Base-by-base conservation (phyloP, 2,797 vertebrate genomes). In the Erpetoichthys calabaricus region DNA sequence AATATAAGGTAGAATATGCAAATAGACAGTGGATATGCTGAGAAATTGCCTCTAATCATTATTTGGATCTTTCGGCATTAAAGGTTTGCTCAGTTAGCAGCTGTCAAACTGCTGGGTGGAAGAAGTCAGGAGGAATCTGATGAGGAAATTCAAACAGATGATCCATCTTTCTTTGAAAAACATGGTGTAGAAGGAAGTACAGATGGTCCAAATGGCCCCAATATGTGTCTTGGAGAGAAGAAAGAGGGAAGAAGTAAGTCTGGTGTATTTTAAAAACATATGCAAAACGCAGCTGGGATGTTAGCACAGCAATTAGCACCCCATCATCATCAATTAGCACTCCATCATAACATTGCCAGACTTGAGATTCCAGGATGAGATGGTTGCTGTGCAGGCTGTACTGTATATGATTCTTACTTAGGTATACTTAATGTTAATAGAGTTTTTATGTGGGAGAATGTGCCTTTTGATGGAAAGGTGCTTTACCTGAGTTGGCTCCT, bases 181-280 rank as follows among this genome's bases (percentile, higher is more conserved):
- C 83, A 80, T 4, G 71, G 75, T 47, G 79, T 84, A 56, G 83
- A 86, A 65, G 80, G 80, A 45, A 88, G 81, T 64, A 85, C 81
- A 4, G 84, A 86, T 55, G 64, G 63, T 59, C 76, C 64, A 57
- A 76, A 65, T 44, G 76, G 79, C 10, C 46, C 83, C 56, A 67
- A 45, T 44, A 63, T 75, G 59, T 72, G 63, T 65, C 58, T 75
- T 8, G 51, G 47, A 1, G 72, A 80, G 58, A 84, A 72, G 63
- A 75, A 57, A 45, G 62, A 77, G 0, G 75, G 79, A 47, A 77
- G 83, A 56, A 66, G 86, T 88, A 72, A 79, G 83, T 75, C 53
- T 3, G 58, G 7, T 8, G 45, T 62, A n/a, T n/a, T n/a, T n/a
- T n/a, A n/a, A n/a, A n/a, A n/a, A 25, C 25, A 25, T 25, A 25